Percentiles rank a stretch among this genome's conserved stretches.
These are phyloP conservation scores for Sweltsa coloradensis DNA, from an alignment of 1,140 invertebrate species.

Conservation along the genomic window DNA sequence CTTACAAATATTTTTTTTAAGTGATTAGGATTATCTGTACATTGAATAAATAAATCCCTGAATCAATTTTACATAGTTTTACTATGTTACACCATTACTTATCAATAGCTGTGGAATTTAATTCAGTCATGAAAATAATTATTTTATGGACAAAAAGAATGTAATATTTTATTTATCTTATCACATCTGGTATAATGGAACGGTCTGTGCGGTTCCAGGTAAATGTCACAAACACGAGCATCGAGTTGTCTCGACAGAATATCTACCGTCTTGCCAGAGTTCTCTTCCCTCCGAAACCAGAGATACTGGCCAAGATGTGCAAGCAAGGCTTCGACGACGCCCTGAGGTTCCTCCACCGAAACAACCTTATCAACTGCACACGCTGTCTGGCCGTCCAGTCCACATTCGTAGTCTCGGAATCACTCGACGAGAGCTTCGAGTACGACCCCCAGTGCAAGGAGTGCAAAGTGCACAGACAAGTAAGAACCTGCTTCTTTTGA, in stretches of 20 bases:
- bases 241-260: conserved; percentile 85
- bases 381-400: conserved; percentile 72
- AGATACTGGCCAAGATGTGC: conserved; percentile 86
- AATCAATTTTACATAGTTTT: too few relatives aligned
- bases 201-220: too few relatives aligned
- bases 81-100: too few relatives aligned
- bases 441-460: conserved; percentile 73
- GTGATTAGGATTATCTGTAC: too few relatives aligned
- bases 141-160: too few relatives aligned
- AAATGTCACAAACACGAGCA: conserved; percentile 87
- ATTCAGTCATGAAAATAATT: too few relatives aligned
- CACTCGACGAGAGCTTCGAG: conserved; percentile 50
- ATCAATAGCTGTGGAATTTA: too few relatives aligned
- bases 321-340: conserved; percentile 97
- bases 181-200: too few relatives aligned
- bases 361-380: conserved; percentile 79
- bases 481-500: conserved; percentile 29
- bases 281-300: conserved; percentile 88
- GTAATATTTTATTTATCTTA: too few relatives aligned
- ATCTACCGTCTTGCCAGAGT: conserved; percentile 83
- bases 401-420: conserved; percentile 63
- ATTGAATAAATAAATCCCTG: too few relatives aligned
- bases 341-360: conserved; percentile 79
- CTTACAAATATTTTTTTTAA: too few relatives aligned
- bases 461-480: conserved; percentile 72